Percentiles rank a stretch among this genome's conserved stretches.
Conservation (phyloP, 2,888 invertebrate species). For the Mesopsocus fuscifrons region DNA sequence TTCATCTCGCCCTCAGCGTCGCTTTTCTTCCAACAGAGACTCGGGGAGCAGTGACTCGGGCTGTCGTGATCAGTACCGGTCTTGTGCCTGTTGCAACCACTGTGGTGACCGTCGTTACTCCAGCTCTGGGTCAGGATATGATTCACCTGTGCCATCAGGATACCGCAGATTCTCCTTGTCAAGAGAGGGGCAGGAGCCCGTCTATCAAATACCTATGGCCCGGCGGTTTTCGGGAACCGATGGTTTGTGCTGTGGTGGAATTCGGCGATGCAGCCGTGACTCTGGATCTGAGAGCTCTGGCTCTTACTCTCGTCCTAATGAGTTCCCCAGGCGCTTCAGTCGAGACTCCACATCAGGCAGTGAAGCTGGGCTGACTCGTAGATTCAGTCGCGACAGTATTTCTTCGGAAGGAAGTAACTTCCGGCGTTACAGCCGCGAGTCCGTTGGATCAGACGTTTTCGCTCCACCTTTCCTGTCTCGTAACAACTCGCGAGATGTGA, state of each 20-base stretch:
- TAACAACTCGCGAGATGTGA: constrained; percentile 4
- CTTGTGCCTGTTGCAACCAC: constrained; percentile 18
- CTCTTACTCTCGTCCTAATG: neutral
- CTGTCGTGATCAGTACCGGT: constrained; percentile 37
- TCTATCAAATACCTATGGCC: constrained; percentile 6
- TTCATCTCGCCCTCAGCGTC: constrained; percentile 15
- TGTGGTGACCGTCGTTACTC: constrained; percentile 11
- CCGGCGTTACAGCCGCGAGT: neutral
- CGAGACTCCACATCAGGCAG: constrained; percentile 12
- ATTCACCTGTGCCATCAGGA: constrained; percentile 1
- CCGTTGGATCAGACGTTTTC: constrained; percentile 4
- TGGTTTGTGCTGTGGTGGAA: constrained; percentile 24
- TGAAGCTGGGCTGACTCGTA: neutral
- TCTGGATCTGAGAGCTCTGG: constrained; percentile 29
- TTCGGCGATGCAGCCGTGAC: constrained; percentile 31
- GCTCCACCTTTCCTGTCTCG: constrained; percentile 5
- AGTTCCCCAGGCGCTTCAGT: constrained; percentile 21
- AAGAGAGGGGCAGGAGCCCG: constrained; percentile 1
- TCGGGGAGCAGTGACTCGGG: constrained; percentile 41
- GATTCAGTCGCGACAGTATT: constrained; percentile 4
- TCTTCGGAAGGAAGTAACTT: neutral
- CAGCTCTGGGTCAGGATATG: constrained; percentile 9
- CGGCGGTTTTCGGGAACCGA: constrained; percentile 11
- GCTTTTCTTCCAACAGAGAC: constrained; percentile 25
- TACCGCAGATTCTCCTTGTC: constrained; percentile 5